Conservation (phyloP, 2,888 invertebrate species). For the Apotomis betuletana region DNA sequence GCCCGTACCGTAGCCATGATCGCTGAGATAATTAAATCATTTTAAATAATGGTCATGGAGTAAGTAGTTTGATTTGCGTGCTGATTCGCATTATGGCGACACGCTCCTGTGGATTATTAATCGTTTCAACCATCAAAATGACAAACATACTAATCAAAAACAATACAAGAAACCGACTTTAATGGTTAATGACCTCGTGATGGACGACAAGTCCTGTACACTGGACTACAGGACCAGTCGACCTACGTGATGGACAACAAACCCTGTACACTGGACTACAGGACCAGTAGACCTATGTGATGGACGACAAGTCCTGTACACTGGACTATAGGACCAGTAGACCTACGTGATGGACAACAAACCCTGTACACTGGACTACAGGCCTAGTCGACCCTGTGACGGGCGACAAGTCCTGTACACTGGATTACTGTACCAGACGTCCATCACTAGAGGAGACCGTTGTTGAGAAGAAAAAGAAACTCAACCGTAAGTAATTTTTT, state of each 20-base stretch:
- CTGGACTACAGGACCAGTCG: no score
- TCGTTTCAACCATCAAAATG: conserved; percentile 11
- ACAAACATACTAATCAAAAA: conserved; percentile 21
- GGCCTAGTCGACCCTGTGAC: neutral
- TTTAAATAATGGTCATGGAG: conserved; percentile 21
- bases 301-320: neutral
- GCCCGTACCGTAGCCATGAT: conserved; percentile 33
- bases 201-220: neutral
- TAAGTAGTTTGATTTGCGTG: conserved; percentile 27
- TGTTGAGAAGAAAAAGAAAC: no score
- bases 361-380: neutral
- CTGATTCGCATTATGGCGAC: conserved; percentile 11
- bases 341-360: neutral
- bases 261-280: neutral
- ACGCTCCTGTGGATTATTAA: conserved; percentile 18
- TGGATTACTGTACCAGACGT: no score
- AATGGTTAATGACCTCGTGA: neutral
- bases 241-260: neutral
- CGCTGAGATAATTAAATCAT: conserved; percentile 36
- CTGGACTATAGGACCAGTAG: no score
- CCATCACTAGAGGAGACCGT: no score
- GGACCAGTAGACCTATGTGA: neutral
- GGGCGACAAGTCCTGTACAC: neutral
- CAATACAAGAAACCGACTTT: neutral
- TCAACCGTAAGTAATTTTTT: no score